Evolutionary conservation across 2,888 invertebrate species (phyloP).

Genomic region (Dryadula phaetusa): DNA sequence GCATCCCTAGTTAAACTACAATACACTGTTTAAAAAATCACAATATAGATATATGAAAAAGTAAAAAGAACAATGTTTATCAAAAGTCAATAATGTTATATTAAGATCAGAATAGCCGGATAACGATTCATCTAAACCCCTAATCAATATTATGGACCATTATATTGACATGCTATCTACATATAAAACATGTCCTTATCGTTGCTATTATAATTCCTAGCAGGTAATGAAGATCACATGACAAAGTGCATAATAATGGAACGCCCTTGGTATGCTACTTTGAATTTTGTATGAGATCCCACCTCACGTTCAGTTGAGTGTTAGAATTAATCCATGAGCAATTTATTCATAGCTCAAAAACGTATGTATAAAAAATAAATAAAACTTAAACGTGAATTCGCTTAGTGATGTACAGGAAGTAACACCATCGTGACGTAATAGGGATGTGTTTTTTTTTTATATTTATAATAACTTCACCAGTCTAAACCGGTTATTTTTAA

Average conservation of each 20-base stretch:
- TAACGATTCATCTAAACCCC: neutral
- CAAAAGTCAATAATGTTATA: neutral
- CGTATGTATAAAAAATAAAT: neutral
- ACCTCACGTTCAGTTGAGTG: neutral
- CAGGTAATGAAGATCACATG: constrained; percentile 20
- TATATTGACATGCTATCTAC: constrained; percentile 13
- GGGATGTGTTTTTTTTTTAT: neutral
- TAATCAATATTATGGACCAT: neutral
- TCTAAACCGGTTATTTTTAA: neutral
- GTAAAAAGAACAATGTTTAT: neutral
- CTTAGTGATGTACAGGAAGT: neutral
- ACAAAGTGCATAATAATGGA: constrained; percentile 1
- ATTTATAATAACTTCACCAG: neutral
- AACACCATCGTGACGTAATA: neutral
- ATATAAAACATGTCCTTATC: constrained; percentile 20
- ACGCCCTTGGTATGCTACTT: constrained; percentile 3
- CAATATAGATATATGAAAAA: no score
- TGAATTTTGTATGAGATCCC: neutral
- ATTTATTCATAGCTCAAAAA: no score
- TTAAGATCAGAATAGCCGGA: neutral
- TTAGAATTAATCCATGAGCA: neutral
- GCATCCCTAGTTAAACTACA: no score
- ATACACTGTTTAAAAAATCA: no score
- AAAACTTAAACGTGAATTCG: neutral
- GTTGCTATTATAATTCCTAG: constrained; percentile 17